These are phyloP conservation scores for Perizoma flavofasciatum DNA, from an alignment of 2,888 invertebrate genomes.

Conservation along the genomic window DNA sequence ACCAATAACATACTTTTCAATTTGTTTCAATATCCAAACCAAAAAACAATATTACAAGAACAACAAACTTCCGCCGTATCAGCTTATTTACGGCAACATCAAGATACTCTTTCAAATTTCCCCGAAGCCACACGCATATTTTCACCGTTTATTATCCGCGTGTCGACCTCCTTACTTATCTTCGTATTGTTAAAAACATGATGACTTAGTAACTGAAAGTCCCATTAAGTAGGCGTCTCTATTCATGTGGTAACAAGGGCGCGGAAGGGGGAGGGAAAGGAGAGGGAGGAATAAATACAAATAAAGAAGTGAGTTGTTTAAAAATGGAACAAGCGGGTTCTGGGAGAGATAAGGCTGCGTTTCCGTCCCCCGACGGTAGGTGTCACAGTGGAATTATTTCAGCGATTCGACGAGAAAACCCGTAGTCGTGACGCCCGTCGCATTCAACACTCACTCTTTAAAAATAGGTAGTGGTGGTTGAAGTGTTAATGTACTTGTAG, in stretches of 20 bases:
- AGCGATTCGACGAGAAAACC: slow-evolving; percentile 76
- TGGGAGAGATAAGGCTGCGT: slow-evolving; percentile 79
- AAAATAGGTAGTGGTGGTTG: slow-evolving; percentile 69
- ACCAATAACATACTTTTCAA: slow-evolving; percentile 40
- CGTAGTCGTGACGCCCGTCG: slow-evolving; percentile 75
- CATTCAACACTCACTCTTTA: slow-evolving; percentile 81
- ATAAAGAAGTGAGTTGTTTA: slow-evolving; percentile 83
- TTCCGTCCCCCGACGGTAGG: slow-evolving; percentile 69
- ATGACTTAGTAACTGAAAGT: slow-evolving; percentile 83
- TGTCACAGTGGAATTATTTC: slow-evolving; percentile 79
- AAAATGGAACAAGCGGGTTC: slow-evolving; percentile 82
- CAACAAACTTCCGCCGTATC: slow-evolving; percentile 54
- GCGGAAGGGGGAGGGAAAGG: slow-evolving; percentile 55
- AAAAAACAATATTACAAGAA: slow-evolving; percentile 51
- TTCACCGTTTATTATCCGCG: slow-evolving; percentile 78
- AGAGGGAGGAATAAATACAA: slow-evolving; percentile 71
- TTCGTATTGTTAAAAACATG: slow-evolving; percentile 79
- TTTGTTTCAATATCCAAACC: slow-evolving; percentile 46
- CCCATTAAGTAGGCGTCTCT: slow-evolving; percentile 81
- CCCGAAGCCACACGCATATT: slow-evolving; percentile 68
- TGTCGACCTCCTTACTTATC: slow-evolving; percentile 76
- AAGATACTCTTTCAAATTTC: slow-evolving; percentile 70
- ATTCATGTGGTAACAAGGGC: slow-evolving; percentile 78
- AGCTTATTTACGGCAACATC: slow-evolving; percentile 69
- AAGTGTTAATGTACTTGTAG: slow-evolving; percentile 4